phyloP scores from a whole-genome alignment of 92 coral and sea anemone genomes.

The Muricea muricata region DNA sequence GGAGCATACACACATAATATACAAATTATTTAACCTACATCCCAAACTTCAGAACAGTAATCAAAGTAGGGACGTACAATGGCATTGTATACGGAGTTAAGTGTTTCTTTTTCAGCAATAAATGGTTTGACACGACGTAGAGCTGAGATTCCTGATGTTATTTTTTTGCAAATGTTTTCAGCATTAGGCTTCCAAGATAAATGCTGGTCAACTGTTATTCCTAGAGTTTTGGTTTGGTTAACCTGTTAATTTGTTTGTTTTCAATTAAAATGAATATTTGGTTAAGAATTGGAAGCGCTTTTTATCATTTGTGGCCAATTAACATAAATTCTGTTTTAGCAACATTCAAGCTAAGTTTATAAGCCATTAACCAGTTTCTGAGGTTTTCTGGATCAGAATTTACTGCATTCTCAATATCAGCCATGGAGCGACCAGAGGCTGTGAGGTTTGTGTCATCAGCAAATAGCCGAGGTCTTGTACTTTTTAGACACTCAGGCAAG shows the following conservation, averaged over 20 bases:
- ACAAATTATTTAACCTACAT: too few species aligned
- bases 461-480: too few species aligned
- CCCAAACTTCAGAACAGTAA: not conserved
- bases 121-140: not conserved
- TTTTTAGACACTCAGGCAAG: too few species aligned
- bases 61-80: not conserved
- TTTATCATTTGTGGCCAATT: not conserved
- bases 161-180: not conserved
- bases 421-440: not conserved
- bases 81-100: not conserved
- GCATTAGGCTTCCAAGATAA: not conserved
- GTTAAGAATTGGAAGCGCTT: not conserved
- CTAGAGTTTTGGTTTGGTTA: not conserved
- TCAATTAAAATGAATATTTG: not conserved
- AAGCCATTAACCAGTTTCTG: conserved; percentile 40
- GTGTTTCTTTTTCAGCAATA: not conserved
- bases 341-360: not conserved
- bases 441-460: conserved; percentile 39
- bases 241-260: not conserved
- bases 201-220: not conserved
- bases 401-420: not conserved
- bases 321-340: conserved; percentile 16
- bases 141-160: not conserved
- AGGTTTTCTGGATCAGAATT: conserved; percentile 23
- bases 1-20: too few species aligned